phyloP scores from a whole-genome alignment of 2,113 vertebrate genomes.

The Himantopus leucocephalus region DNA sequence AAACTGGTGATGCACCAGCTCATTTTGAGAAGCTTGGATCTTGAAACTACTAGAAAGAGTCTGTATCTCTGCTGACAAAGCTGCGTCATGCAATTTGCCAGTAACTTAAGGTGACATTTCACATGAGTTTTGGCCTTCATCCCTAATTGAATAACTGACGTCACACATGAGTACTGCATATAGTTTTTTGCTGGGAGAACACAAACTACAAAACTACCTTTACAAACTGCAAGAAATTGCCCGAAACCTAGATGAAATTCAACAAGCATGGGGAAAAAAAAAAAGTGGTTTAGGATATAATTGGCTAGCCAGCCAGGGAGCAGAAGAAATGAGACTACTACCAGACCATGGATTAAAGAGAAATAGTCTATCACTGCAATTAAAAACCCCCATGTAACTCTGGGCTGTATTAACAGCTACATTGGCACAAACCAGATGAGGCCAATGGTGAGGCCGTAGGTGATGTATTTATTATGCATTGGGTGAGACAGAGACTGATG shows the following conservation, averaged over 20 bases:
- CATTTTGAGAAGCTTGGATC: not conserved
- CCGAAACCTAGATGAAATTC: not conserved
- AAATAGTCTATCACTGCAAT: accelerated
- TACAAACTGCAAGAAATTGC: not conserved
- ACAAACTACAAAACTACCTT: not conserved
- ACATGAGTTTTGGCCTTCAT: not conserved
- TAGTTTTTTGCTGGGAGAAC: not conserved
- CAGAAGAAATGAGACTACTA: not conserved
- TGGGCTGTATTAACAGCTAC: not conserved
- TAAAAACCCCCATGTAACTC: no score
- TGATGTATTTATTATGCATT: not conserved
- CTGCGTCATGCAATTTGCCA: accelerated
- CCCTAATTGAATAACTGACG: not conserved
- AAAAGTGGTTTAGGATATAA: not conserved
- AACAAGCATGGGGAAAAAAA: not conserved
- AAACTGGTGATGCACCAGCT: not conserved
- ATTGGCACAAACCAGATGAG: not conserved
- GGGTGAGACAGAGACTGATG: not conserved
- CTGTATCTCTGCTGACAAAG: not conserved
- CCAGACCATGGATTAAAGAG: no score
- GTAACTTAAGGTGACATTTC: not conserved
- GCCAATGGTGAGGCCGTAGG: accelerated
- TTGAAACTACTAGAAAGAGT: not conserved
- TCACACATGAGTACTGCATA: not conserved
- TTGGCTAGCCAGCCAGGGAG: not conserved